phyloP scores from a whole-genome alignment of 2,797 vertebrate genomes.

The Streptopelia turtur region DNA sequence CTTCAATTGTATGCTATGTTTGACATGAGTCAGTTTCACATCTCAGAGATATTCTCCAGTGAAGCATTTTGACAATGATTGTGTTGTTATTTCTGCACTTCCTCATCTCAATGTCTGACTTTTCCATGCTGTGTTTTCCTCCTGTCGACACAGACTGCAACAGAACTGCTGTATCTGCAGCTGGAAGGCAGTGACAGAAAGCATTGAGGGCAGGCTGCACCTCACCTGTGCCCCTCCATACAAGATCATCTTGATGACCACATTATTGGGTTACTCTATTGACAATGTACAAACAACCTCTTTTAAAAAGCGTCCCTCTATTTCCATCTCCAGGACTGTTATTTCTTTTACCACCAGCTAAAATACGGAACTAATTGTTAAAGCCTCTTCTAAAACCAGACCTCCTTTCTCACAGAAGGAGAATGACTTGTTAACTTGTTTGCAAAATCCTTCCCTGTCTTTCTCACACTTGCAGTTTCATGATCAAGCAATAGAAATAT shows the following conservation, averaged over 20 bases:
- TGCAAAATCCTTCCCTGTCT: background rate
- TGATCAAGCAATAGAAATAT: background rate
- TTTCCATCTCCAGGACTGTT: background rate
- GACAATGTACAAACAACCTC: background rate
- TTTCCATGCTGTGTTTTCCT: rapidly evolving
- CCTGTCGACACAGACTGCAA: background rate
- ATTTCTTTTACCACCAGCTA: background rate
- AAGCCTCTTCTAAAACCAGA: background rate
- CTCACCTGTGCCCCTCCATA: background rate
- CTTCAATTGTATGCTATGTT: background rate
- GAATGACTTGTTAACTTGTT: background rate
- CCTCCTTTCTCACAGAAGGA: background rate
- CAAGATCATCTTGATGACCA: background rate
- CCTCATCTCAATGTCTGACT: background rate
- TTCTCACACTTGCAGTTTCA: background rate
- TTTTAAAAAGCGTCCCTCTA: background rate
- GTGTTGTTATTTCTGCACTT: background rate
- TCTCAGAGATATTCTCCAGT: background rate
- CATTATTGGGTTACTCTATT: background rate
- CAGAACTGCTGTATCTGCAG: background rate
- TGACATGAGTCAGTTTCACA: background rate
- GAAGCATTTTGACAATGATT: background rate
- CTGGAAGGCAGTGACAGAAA: background rate
- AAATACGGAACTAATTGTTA: background rate
- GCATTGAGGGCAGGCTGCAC: background rate